Conservation (phyloP, 2,113 vertebrate genomes). For the Charina bottae region DNA sequence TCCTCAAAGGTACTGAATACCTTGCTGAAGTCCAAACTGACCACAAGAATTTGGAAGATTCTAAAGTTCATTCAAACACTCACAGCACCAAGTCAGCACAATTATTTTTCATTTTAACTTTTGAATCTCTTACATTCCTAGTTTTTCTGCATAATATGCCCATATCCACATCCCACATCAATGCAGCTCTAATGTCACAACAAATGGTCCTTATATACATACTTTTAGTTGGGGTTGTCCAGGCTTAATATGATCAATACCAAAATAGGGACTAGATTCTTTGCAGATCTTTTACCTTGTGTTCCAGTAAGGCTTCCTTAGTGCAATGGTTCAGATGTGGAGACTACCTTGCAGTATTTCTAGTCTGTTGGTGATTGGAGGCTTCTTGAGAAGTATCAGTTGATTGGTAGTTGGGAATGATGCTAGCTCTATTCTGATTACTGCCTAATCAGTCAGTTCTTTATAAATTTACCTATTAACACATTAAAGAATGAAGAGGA, state of each 20-base stretch:
- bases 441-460: neutral
- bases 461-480: neutral
- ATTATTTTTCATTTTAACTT: neutral
- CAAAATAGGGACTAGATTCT: neutral
- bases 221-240: no score
- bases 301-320: neutral
- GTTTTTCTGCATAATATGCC: neutral
- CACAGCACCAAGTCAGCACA: neutral
- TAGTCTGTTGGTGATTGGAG: neutral
- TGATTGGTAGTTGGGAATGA: neutral
- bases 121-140: neutral
- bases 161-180: neutral
- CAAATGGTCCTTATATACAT: neutral
- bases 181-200: neutral
- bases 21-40: neutral
- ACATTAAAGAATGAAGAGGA: neutral
- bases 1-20: neutral
- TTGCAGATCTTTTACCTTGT: neutral
- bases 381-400: neutral
- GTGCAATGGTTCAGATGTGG: neutral
- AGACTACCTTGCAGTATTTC: neutral
- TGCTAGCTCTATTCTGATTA: neutral
- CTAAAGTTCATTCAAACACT: neutral
- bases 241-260: neutral
- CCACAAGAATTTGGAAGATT: neutral